Base-by-base conservation (phyloP, 2,113 vertebrate species). In the Bufo gargarizans region DNA sequence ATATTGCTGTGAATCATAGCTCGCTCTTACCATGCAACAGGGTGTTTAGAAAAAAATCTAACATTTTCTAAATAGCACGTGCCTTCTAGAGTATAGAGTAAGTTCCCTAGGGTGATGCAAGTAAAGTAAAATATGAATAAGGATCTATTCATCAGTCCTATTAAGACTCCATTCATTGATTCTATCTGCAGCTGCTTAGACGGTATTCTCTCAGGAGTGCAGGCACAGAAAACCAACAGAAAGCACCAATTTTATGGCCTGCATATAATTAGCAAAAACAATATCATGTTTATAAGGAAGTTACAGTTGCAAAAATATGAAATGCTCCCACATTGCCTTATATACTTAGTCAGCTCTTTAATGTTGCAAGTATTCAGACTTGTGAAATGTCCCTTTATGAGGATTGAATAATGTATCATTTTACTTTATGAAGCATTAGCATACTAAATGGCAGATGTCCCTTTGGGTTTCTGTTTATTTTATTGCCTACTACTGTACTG, bases 241-340 rank as follows among this genome's bases (percentile, higher is more conserved):
- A 88, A 84, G 87, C 87, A 84, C 8, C 81, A 88, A 77, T 88
- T 88, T 88, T 77, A 81, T 78, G 14, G 22, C 71, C 43, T 88
- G 81, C 81, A 88, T 88, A 88, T 84, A 88, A 88, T 88, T 88
- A 88, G 59, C 72, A 77, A 69, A 77, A 84, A 84, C 81, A 88
- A 84, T 77, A 77, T 56, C 22, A 77, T 69, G 72, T 88, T 84
- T 88, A 84, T 22, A 82, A 65, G 79, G 58, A 88, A 84, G 69
- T 55, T 43, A 77, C 16, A 84, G n/a, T 84, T 67, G 61, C 53
- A 33, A 84, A 86, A 65, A 83, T 77, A 84, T 77, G 49, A 47
- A 84, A 20, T 65, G 45, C 67, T 88, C 59, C 55, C 20, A 84
- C 17, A 45, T 69, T 82, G 33, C 49, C 55, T 33, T 56, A 77